A percentile compares a stretch with the other conserved stretches of the same genome.
phyloP scores from a whole-genome alignment of 2,888 invertebrate species.

The Acheta domesticus region DNA sequence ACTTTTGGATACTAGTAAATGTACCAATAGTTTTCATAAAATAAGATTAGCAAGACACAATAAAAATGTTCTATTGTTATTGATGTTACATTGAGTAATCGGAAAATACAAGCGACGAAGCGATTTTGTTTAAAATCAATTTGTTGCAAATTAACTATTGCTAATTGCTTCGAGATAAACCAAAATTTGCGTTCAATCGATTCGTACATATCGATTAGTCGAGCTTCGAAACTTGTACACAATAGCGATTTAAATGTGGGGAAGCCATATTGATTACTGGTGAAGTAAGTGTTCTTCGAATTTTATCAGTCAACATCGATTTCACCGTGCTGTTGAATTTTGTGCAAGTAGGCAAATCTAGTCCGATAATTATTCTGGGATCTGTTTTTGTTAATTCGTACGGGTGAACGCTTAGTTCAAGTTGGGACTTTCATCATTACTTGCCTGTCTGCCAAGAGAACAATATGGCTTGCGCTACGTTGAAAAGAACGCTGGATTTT shows the following conservation, averaged over 20 bases:
- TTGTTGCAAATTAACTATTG: no score
- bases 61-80: no score
- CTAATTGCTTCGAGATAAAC: no score
- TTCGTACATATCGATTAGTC: not conserved
- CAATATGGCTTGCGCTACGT: constrained; percentile 96
- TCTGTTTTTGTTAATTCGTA: not conserved
- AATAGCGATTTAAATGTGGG: constrained; percentile 33
- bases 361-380: not conserved
- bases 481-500: constrained; percentile 93
- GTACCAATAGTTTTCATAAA: no score
- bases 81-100: no score
- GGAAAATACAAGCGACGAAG: no score
- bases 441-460: constrained; percentile 5
- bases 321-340: not conserved
- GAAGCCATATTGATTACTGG: constrained; percentile 32
- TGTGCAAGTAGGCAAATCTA: not conserved
- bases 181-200: not conserved
- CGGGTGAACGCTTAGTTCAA: not conserved
- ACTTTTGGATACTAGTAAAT: no score
- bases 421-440: not conserved
- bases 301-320: constrained; percentile 27
- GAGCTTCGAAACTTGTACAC: constrained; percentile 30
- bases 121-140: no score
- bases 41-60: no score
- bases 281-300: not conserved